A percentile compares a stretch with the other conserved stretches of the same genome.
These are phyloP conservation scores for Enteromius fasciolatus DNA, from an alignment of 2,797 vertebrate genomes.

Conservation along the genomic window DNA sequence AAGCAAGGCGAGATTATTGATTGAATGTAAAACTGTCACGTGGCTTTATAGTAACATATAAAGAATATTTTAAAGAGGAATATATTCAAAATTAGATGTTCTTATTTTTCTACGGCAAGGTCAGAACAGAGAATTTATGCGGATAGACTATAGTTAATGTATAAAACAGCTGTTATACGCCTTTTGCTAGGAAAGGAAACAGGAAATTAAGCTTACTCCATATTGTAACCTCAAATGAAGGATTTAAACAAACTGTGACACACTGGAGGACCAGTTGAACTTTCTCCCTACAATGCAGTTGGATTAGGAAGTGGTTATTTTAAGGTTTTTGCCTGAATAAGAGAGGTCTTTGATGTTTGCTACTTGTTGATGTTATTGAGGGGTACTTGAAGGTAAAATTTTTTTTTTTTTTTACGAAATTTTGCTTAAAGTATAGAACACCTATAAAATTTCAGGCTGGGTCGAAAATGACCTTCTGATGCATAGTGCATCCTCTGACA, in stretches of 20 bases:
- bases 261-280: constrained; percentile 58
- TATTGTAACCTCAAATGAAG: constrained; percentile 54
- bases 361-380: constrained; percentile 48
- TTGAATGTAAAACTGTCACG: constrained; percentile 64
- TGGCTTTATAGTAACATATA: constrained; percentile 52
- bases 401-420: not conserved
- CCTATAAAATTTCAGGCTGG: not conserved
- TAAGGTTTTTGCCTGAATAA: constrained; percentile 16
- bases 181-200: constrained; percentile 42
- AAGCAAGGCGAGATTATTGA: constrained; percentile 50
- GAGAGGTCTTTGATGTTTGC: constrained; percentile 34
- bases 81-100: constrained; percentile 49
- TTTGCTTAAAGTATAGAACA: constrained; percentile 19
- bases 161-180: constrained; percentile 19
- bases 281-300: constrained; percentile 50
- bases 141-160: constrained; percentile 36
- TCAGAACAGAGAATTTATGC: constrained; percentile 50
- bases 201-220: constrained; percentile 22
- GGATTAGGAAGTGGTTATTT: constrained; percentile 43
- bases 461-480: constrained; percentile 9
- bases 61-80: constrained; percentile 50
- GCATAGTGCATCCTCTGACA: not conserved
- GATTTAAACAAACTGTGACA: constrained; percentile 80
- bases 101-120: constrained; percentile 68
- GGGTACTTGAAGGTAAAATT: constrained; percentile 10